Conservation (phyloP, 2,113 vertebrate species). For the Tautogolabrus adspersus region DNA sequence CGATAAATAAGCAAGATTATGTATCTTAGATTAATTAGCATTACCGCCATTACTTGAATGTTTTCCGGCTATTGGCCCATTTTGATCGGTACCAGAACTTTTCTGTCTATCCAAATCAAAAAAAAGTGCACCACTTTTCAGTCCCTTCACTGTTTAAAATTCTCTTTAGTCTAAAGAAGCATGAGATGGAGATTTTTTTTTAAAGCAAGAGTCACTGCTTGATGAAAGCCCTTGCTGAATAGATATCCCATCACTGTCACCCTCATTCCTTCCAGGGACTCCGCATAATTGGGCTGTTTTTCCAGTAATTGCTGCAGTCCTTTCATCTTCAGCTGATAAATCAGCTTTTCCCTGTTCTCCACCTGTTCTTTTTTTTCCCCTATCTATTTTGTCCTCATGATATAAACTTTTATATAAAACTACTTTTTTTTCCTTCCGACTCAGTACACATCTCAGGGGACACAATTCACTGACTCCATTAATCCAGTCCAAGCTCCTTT, state of each 20-base stretch:
- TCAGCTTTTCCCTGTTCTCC: constrained; percentile 38
- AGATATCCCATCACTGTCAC: constrained; percentile 54
- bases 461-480: constrained; percentile 10
- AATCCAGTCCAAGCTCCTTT: constrained; percentile 17
- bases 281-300: constrained; percentile 66
- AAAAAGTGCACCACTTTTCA: background rate
- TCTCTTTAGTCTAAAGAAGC: constrained; percentile 9
- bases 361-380: constrained; percentile 29
- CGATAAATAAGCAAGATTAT: background rate
- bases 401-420: constrained; percentile 36
- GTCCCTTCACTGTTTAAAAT: background rate
- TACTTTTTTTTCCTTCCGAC: constrained; percentile 2
- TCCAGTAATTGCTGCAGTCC: constrained; percentile 61
- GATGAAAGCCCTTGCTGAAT: constrained; percentile 40
- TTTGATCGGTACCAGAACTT: background rate
- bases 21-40: background rate
- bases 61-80: background rate
- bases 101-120: background rate
- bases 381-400: constrained; percentile 29
- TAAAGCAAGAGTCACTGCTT: constrained; percentile 17
- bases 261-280: constrained; percentile 49
- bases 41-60: background rate
- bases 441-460: constrained; percentile 32
- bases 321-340: constrained; percentile 58
- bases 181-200: constrained; percentile 9